These are phyloP conservation scores for Drosophila auraria DNA, from an alignment of 1,140 invertebrate genomes.

Conservation along the genomic window DNA sequence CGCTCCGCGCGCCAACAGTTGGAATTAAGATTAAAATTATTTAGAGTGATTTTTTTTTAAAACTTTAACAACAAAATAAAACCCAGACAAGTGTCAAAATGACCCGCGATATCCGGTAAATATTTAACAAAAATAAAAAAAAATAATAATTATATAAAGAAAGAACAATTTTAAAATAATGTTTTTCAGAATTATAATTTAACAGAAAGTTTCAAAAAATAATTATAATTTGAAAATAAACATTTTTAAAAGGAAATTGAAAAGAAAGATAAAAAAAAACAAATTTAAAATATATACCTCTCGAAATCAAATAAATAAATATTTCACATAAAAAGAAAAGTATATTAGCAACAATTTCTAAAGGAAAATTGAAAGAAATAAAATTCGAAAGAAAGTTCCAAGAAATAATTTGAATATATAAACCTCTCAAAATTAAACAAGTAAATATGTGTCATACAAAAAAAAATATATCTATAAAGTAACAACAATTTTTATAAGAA, in stretches of 20 bases:
- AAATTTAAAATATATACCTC: too few relatives aligned
- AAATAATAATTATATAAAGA: background rate
- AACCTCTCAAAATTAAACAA: too few relatives aligned
- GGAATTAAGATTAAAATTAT: constrained; percentile 3
- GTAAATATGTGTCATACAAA: too few relatives aligned
- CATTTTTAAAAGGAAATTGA: background rate
- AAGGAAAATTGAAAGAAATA: background rate
- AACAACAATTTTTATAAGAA: background rate
- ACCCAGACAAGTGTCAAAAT: constrained; percentile 40
- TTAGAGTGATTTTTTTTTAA: background rate
- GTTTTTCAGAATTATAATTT: background rate
- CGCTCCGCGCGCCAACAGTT: constrained; percentile 8
- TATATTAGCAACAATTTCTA: too few relatives aligned
- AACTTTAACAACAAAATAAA: background rate
- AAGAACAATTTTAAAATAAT: constrained; percentile 3
- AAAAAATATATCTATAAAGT: too few relatives aligned
- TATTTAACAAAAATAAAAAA: background rate
- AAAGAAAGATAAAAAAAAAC: background rate
- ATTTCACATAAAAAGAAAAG: too few relatives aligned
- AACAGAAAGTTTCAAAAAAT: background rate
- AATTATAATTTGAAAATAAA: background rate
- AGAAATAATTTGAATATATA: too few relatives aligned
- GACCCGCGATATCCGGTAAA: constrained; percentile 61
- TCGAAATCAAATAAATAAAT: too few relatives aligned
- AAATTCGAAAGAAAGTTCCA: background rate